Evolutionary conservation across 2,113 vertebrate genomes (phyloP), one percentile per base, ranked within the genome.

Genomic region (Recurvirostra avosetta): DNA sequence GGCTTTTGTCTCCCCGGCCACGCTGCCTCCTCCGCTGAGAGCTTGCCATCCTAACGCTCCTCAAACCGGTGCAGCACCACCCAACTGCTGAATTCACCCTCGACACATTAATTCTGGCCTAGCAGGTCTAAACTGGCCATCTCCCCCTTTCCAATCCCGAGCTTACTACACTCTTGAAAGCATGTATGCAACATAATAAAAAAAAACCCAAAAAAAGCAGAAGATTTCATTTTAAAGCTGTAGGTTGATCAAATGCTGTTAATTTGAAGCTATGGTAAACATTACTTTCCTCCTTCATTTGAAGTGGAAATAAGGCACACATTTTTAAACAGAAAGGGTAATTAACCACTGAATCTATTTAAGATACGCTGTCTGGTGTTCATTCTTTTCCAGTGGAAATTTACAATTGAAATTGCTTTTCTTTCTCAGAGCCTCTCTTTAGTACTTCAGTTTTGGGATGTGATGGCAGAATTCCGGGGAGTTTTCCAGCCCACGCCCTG

Each of bases 281-380:
- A 94, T 92, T 89, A 94, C 73, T 97, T 97, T 82, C 91, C 74
- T 94, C 80, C 83, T 91, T 92, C 94, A 96, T 96, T 91, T 96
- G 86, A 97, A 97, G 95, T 87, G 94, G 91, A 95, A 97, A 97
- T 94, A 95, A 96, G 95, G 90, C 90, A 94, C 95, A 85, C 88
- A 91, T 95, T 97, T 97, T 96, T 95, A 95, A 96, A 89, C 92
- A 89, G 92, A 79, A 96, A 96, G 96, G 97, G 95, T 95, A 96
- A 97, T 97, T 97, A 97, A 97, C 80, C 94, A 95, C 84, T 89
- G 97, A 94, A 97, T 93, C 96, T 92, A 97, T 92, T 96, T 94
- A 95, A 88, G 83, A 95, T 87, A 92, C 89, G 91, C 74, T 97
- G 66, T 86, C 85, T 90, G 58, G 62, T 53, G 86, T 70, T 96